Conservation (phyloP, 2,888 invertebrate genomes). For the Nomada fucata region DNA sequence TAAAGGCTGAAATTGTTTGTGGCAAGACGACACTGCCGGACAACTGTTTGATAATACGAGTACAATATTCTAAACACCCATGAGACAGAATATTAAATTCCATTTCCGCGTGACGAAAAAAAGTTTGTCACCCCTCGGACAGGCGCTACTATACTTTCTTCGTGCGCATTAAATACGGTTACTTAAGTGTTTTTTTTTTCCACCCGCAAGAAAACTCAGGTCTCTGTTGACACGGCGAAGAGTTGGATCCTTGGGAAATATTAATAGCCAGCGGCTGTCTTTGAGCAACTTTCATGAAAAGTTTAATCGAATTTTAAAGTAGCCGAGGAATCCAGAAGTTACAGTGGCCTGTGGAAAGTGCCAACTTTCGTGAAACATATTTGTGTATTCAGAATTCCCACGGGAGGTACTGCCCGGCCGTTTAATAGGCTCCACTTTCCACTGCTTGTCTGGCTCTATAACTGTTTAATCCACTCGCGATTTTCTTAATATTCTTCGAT, state of each 20-base stretch:
- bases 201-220: no score
- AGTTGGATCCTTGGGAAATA: conserved; percentile 13
- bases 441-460: conserved; percentile 13
- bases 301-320: conserved; percentile 48
- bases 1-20: not conserved
- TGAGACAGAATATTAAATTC: not conserved
- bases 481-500: not conserved
- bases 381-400: conserved; percentile 15
- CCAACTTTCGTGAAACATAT: conserved; percentile 6
- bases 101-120: not conserved
- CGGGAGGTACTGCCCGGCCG: not conserved
- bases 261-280: conserved; percentile 26
- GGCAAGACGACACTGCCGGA: not conserved
- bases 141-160: no score
- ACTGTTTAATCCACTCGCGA: conserved; percentile 11
- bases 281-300: not conserved
- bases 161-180: no score
- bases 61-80: not conserved
- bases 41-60: not conserved
- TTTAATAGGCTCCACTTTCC: conserved; percentile 8
- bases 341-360: not conserved
- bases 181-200: no score
- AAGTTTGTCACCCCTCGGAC: no score
- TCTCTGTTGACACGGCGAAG: no score
- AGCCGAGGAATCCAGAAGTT: conserved; percentile 24